Conservation (phyloP, 2,113 vertebrate genomes). For the Oreochromis niloticus region DNA sequence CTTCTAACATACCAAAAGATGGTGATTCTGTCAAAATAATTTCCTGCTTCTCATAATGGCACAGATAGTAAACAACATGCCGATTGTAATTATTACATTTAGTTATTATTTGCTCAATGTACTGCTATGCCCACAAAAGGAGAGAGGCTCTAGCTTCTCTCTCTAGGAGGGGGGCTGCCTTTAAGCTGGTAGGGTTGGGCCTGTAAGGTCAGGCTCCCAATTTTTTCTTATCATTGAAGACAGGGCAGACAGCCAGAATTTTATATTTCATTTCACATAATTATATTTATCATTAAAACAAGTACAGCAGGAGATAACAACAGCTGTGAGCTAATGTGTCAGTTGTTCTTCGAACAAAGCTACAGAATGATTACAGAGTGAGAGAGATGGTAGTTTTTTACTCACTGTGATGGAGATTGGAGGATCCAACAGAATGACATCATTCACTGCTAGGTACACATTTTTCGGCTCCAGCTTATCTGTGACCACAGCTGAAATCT, state of each 20-base stretch:
- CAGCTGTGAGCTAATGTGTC: too few relatives aligned
- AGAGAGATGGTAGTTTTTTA: too few relatives aligned
- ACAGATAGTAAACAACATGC: not conserved
- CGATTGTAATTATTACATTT: not conserved
- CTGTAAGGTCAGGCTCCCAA: not conserved
- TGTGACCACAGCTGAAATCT: too few relatives aligned
- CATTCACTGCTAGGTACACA: too few relatives aligned
- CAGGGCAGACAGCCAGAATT: not conserved
- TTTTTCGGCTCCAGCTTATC: too few relatives aligned
- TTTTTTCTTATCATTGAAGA: not conserved
- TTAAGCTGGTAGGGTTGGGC: not conserved
- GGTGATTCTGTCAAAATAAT: not conserved
- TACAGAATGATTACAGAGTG: too few relatives aligned
- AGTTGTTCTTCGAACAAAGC: too few relatives aligned
- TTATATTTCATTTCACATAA: not conserved
- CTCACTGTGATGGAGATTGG: too few relatives aligned
- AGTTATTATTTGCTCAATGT: not conserved
- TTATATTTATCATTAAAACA: too few relatives aligned
- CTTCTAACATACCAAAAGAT: not conserved
- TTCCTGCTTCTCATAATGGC: not conserved
- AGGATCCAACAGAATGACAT: too few relatives aligned
- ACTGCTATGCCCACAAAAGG: not conserved
- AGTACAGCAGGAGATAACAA: too few relatives aligned
- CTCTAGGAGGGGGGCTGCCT: not conserved
- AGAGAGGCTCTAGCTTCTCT: not conserved